Base-by-base conservation (phyloP, 2,797 vertebrate species). In the Tenualosa thibaudeaui region DNA sequence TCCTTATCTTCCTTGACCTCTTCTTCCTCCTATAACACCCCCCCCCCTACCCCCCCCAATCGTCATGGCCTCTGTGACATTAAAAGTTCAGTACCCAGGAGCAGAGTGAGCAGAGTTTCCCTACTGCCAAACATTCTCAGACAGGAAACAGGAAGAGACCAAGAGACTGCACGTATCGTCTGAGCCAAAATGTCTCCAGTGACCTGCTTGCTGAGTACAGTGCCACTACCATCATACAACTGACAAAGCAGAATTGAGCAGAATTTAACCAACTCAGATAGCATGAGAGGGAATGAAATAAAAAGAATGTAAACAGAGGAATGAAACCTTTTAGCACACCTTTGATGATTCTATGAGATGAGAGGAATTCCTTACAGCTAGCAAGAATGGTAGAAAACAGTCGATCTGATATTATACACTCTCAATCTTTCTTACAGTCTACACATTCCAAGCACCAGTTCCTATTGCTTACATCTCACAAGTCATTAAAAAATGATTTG, bases 1-100 rank as follows among this genome's bases (percentile, higher is more conserved):
- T 24, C 24, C 5, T 26, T 26, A 24, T n/a, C 22, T 84, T 26
- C n/a, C 50, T 2, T 51, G 50, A 9, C 50, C 22, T 58, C 89
- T 85, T 84, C 81, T 84, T 50, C n/a, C 3, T 81, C 81, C 54
- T 85, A 85, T 88, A 86, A 4, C 46, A 5, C 46, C 46, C 46
- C 46, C 6, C 49, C 24, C 65, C 22, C 17, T 60, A 6, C 12
- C 49, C 19, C 49, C 31, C 24, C 13, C 37, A 71, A 43, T 40
- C 37, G 1, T 84, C 13, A 40, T 13, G 65, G 65, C 13, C 65
- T 71, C 26, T 5, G 12, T 15, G 65, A 71, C 65, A 71, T 6
- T 40, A 13, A 40, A 10, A 71, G 8, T 31, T 71, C 31, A 17
- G 26, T 37, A 15, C 4, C 65, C 65, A 71, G 31, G 10, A 17